phyloP scores from a whole-genome alignment of 2,797 vertebrate genomes.

The Melanotaenia pygmaea region DNA sequence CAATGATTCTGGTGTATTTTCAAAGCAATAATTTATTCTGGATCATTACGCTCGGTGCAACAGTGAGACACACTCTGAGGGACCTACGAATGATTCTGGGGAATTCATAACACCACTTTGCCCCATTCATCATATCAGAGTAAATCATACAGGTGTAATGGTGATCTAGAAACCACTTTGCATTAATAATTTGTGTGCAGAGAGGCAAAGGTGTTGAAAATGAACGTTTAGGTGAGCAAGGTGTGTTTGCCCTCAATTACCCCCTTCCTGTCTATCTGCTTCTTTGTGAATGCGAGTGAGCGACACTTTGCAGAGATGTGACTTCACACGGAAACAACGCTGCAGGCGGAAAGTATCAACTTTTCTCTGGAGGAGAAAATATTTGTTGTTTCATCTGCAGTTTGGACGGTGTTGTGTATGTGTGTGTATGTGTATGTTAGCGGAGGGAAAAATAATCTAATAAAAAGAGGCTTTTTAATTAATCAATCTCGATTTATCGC shows the following conservation, averaged over 20 bases:
- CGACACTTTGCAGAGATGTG: background rate
- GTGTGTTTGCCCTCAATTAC: slow-evolving; percentile 49
- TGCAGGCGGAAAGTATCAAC: no score
- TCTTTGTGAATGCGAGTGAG: background rate
- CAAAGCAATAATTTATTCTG: slow-evolving; percentile 40
- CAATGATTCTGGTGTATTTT: slow-evolving; percentile 28
- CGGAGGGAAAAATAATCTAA: no score
- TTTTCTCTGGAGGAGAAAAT: background rate
- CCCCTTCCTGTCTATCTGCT: slow-evolving; percentile 27
- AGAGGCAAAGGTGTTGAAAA: slow-evolving; percentile 3
- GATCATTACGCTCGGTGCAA: slow-evolving; percentile 31
- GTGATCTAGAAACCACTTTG: slow-evolving; percentile 47
- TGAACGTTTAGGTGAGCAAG: slow-evolving; percentile 17
- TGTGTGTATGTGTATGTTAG: no score
- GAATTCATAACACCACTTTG: slow-evolving; percentile 31
- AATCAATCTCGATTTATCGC: no score
- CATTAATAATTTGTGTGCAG: slow-evolving; percentile 43
- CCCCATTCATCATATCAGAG: slow-evolving; percentile 35
- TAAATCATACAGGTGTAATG: slow-evolving; percentile 47
- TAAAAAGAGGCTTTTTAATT: no score
- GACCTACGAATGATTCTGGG: slow-evolving; percentile 31
- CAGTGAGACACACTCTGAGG: slow-evolving; percentile 19
- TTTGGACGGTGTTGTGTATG: no score
- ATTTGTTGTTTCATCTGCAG: background rate
- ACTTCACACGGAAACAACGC: background rate